Evolutionary conservation across 2,797 vertebrate genomes (phyloP), one percentile per base, ranked within the genome.

Genomic region (Naso thynnoides): DNA sequence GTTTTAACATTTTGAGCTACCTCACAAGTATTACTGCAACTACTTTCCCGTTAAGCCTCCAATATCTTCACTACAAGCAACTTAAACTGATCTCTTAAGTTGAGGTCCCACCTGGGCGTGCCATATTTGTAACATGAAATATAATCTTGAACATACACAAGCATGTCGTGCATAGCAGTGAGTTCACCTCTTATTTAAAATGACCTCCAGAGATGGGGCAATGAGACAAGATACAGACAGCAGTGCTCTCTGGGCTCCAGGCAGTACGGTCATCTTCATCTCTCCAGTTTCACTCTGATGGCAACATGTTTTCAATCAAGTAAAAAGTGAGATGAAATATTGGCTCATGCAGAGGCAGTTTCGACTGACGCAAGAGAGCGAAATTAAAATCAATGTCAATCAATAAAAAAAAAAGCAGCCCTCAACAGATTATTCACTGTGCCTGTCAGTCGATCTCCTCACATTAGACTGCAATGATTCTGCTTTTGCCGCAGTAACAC

Each of bases 171-270:
- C 24, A 38, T 23, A 19, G 61, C 47, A 52, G 59, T 16, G 6
- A 27, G 26, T 31, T 10, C 23, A 4, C 15, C 5, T 49, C 67
- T 27, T 27, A 4, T 21, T 14, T 66, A 54, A 6, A 76, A 74
- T 62, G 38, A 83, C 10, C 77, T 41, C 18, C 10, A 38, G 53
- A 65, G 38, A 63, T 48, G 54, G 41, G 63, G 31, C 56, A 74
- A 78, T 27, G 66, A 39, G n/a, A 53, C 10, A 27, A 27, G 44
- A 27, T 49, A 18, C 13, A 38, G 23, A 45, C 48, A 33, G 13
- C 27, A 8, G 52, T 2, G 26, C 44, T 24, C 24, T 26, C 42
- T 50, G 36, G 55, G 75, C 50, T 31, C 38, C 47, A 59, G 24
- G 41, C 27, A 49, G 24, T 5, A 16, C 54, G 39, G 47, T 62